Evolutionary conservation across 2,113 vertebrate species (phyloP), one percentile per base, ranked within the genome.

Genomic region (Polypterus bichir): DNA sequence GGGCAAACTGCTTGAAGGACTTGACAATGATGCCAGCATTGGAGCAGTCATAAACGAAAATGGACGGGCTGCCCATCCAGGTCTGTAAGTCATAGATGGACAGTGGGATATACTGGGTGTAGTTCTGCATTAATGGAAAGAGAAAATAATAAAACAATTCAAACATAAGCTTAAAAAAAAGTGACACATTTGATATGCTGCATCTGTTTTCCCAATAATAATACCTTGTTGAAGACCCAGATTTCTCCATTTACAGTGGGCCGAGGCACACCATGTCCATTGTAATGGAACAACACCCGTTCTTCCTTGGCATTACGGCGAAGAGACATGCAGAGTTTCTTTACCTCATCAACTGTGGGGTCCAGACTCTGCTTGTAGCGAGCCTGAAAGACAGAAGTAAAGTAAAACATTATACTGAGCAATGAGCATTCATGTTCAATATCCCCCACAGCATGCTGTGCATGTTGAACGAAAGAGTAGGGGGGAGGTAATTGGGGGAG

Each of bases 221-320:
- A 1, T 69, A 98, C 96, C 93, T 98, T 99, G 63, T 99, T 99
- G 77, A 99, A 99, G 73, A 99, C 96, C 95, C 96, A 99, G 80
- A 99, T 95, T 81, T 99, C 96, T 0, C 96, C 95, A 1, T 99
- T 99, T 55, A 97, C 93, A 0, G 96, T 99, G 9, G 96, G 96
- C 64, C 96, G 79, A 46, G 96, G 96, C 44, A 99, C 96, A 0
- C 96, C 96, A 1, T 99, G 96, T n/a, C 96, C 96, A 0, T 99
- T 99, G 83, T 99, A 99, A 82, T 97, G 95, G 77, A 97, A 98
- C 63, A 99, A 89, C 3, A 99, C 96, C 0, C 96, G 82, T 76
- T 97, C 95, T 66, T 98, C 95, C 75, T 99, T 98, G 76, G 96
- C 96, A 0, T 99, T 98, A 2, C 96, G 87, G 6, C 96, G 88